Evolutionary conservation across 2,888 invertebrate species (phyloP).

Genomic region (Eupithecia insigniata): DNA sequence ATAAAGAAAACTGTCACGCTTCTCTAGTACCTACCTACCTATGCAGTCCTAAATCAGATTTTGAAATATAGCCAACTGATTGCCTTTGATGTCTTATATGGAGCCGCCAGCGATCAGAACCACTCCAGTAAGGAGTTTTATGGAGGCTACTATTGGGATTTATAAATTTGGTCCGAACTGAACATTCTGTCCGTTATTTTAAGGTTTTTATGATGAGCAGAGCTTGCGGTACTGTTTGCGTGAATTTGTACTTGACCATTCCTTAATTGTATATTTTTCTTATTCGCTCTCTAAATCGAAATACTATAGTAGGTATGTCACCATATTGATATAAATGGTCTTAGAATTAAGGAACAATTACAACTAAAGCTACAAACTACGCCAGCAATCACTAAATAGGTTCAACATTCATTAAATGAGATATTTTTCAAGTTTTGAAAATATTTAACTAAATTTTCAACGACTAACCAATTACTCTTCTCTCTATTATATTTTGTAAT

Average conservation of each 20-base stretch:
- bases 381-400: neutral
- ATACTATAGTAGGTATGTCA: no score
- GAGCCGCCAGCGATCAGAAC: conserved; percentile 25
- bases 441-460: neutral
- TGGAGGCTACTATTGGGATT: conserved; percentile 22
- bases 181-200: conserved; percentile 23
- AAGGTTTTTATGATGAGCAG: conserved; percentile 23
- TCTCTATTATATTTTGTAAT: neutral
- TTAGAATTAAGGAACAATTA: neutral
- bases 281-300: no score
- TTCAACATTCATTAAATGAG: neutral
- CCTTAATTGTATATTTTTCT: neutral
- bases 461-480: neutral
- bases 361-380: neutral
- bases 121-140: conserved; percentile 19
- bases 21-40: conserved; percentile 4
- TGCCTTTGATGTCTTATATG: conserved; percentile 33
- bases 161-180: conserved; percentile 22
- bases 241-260: neutral
- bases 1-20: conserved; percentile 19
- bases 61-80: conserved; percentile 20
- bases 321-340: neutral
- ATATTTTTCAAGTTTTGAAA: neutral
- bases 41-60: conserved; percentile 18
- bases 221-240: conserved; percentile 29